phyloP scores from a whole-genome alignment of 2,113 vertebrate genomes.

The Promerops cafer region DNA sequence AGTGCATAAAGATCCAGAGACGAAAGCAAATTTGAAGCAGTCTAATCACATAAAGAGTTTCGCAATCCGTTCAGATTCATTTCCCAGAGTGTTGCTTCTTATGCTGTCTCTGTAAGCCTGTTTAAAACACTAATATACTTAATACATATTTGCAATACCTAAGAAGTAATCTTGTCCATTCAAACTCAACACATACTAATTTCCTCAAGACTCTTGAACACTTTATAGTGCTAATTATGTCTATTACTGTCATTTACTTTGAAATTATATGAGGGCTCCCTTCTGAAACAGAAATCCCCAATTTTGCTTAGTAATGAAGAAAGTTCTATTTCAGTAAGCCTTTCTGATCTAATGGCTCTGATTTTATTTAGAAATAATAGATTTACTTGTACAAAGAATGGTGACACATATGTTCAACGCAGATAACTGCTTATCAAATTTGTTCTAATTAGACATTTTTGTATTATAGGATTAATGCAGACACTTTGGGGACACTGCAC shows the following conservation, averaged over 20 bases:
- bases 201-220: constrained; percentile 72
- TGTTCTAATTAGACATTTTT: constrained; percentile 81
- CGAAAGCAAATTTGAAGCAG: neutral
- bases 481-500: neutral
- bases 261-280: constrained; percentile 64
- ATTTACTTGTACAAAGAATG: constrained; percentile 67
- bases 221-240: constrained; percentile 83
- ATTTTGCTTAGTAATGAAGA: constrained; percentile 79
- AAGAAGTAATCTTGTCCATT: constrained; percentile 70
- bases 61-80: constrained; percentile 26
- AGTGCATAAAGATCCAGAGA: neutral
- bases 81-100: constrained; percentile 53
- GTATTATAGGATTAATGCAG: constrained; percentile 65
- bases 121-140: constrained; percentile 74
- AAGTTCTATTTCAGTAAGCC: constrained; percentile 75
- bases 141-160: constrained; percentile 73
- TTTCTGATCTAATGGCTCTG: constrained; percentile 72
- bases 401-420: constrained; percentile 81
- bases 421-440: constrained; percentile 84
- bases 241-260: constrained; percentile 80
- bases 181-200: constrained; percentile 74
- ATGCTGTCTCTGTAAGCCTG: constrained; percentile 45
- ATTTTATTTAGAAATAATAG: constrained; percentile 78
- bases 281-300: constrained; percentile 68
- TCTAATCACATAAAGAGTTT: constrained; percentile 23